Evolutionary conservation across 2,888 invertebrate species (phyloP).

Genomic region (Falcaria lacertinaria): DNA sequence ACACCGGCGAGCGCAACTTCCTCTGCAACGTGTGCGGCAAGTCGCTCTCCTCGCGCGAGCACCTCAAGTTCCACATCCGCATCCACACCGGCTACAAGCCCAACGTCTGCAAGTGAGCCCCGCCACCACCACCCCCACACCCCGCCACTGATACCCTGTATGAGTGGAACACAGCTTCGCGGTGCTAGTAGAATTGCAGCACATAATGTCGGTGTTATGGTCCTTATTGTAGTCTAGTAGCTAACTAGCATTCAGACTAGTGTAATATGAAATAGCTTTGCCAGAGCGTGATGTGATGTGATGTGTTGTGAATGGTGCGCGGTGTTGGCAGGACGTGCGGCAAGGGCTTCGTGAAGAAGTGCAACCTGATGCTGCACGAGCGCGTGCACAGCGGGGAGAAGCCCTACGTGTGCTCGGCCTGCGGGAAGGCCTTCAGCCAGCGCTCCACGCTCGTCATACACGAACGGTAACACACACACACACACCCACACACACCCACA

Average conservation of each 20-base stretch:
- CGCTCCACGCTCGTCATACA: constrained; percentile 81
- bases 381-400: constrained; percentile 82
- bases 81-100: constrained; percentile 83
- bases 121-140: background rate
- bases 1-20: constrained; percentile 73
- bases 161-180: no score
- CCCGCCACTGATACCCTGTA: no score
- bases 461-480: constrained; percentile 53
- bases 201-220: no score
- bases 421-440: constrained; percentile 82
- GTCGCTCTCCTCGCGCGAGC: constrained; percentile 78
- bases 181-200: no score
- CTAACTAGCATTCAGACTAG: no score
- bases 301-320: no score
- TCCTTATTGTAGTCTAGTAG: no score
- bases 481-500: no score
- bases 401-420: constrained; percentile 80
- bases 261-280: no score
- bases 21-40: constrained; percentile 82
- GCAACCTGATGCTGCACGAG: constrained; percentile 80
- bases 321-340: constrained; percentile 63
- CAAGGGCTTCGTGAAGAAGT: constrained; percentile 81
- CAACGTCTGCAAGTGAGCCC: constrained; percentile 70
- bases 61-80: constrained; percentile 80
- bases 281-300: no score